Evolutionary conservation across 2,888 invertebrate genomes (phyloP), one percentile per base, ranked within the genome.

Genomic region (Clivina fossor): DNA sequence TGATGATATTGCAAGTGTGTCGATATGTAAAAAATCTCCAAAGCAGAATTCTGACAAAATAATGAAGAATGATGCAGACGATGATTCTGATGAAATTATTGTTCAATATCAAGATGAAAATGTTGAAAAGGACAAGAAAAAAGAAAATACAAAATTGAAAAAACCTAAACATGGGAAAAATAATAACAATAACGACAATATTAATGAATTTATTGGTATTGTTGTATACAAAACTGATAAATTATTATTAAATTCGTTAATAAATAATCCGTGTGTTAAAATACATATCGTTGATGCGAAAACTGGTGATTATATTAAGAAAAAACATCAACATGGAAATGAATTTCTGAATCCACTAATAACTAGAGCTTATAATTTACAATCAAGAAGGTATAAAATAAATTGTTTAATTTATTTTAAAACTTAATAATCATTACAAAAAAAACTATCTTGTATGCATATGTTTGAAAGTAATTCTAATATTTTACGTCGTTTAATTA

Each of bases 251-350:
- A 80, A 83, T 70, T 77, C 80, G 55, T 69, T 77, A 41, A 78
- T 82, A 15, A 70, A 77, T 46, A 82, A 84, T 70, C 85, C 85
- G 1, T 74, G 83, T 63, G 81, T 86, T 5, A 78, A 82, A 63
- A 76, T 85, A 16, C 80, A 82, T 61, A 68, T 85, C 4, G 74
- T 85, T 20, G 76, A 83, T 65, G 68, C 70, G n/a, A 67, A 70
- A 19, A 79, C 78, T 1, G 83, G 83, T 11, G 71, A 75, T 57
- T 80, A 81, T 65, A 67, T 82, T 7, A 72, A 71, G 35, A 79
- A 69, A 60, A 76, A 75, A 61, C 69, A 75, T 64, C 71, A 67
- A 69, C 72, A 65, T 56, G 70, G 77, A 48, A 63, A 76, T 9
- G 78, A 77, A 59, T 77, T 76, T 60, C 74, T 85, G 50, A 72